Evolutionary conservation across 2,888 invertebrate species (phyloP), one percentile per base, ranked within the genome.

Genomic region (Watsonalla cultraria): DNA sequence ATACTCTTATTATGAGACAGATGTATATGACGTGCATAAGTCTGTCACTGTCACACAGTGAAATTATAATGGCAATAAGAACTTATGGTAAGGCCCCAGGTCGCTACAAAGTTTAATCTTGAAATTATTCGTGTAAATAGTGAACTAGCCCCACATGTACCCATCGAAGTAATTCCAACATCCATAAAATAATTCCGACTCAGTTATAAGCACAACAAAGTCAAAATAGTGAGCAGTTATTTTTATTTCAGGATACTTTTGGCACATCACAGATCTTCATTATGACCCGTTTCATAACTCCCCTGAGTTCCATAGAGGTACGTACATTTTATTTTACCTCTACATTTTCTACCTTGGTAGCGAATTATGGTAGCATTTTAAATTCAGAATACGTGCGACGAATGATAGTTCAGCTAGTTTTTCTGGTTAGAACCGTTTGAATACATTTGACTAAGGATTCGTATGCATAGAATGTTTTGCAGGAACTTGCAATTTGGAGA

Each of bases 221-320:
- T 24, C 24, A 47, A 45, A 15, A 48, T 59, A 70, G 59, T 60
- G 56, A 61, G 55, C 53, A 53, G 54, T 54, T 56, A 68, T 78
- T 80, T 24, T 76, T 74, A 77, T 95, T 93, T 1, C 94, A 98
- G 98, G 97, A 69, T 96, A 96, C 87, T 98, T 98, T 90, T 98
- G 98, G 98, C 98, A 98, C 91, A 96, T 98, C 84, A 97, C 97
- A 72, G 98, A 98, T 91, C 94, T 98, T 75, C 98, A 98, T 90
- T 96, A 96, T 92, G 97, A 98, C 86, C 94, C 95, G 54, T 94
- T 95, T 66, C 90, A 90, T 75, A 90, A 88, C 68, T 89, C 90
- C 76, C 87, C 78, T 52, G 90, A 90, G 81, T 75, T 89, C 65
- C 87, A 90, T 79, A 86, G 83, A 87, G 90, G 90, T 89, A 80